Conservation (phyloP, 1,140 invertebrate species). For the Carcinoscorpius rotundicauda region DNA sequence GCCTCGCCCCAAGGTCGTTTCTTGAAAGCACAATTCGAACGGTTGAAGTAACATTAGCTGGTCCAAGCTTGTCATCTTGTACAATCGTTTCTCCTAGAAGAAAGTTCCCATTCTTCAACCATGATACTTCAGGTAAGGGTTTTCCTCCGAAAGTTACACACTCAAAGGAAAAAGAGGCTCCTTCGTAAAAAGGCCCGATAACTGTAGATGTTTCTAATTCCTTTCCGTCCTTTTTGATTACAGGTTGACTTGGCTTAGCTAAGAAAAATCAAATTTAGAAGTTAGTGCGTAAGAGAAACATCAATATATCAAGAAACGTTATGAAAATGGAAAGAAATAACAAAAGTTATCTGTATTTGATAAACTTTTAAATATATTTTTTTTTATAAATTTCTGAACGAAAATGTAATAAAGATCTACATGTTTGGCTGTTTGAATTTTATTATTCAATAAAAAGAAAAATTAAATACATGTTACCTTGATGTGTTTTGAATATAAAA, state of each 20-base stretch:
- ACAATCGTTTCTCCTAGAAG: conserved; percentile 19
- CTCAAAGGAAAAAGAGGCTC: conserved; percentile 10
- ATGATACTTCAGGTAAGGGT: conserved; percentile 57
- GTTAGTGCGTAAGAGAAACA: no score
- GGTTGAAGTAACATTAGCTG: conserved; percentile 47
- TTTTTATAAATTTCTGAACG: no score
- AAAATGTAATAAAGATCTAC: no score
- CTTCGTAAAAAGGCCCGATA: conserved; percentile 19
- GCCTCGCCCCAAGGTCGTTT: conserved; percentile 57
- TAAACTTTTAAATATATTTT: no score
- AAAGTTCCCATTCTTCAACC: conserved; percentile 46
- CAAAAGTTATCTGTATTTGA: no score
- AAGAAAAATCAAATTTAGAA: not conserved
- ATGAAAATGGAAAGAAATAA: no score
- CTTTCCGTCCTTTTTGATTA: conserved; percentile 18
- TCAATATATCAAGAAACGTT: no score
- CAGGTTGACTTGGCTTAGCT: conserved; percentile 19
- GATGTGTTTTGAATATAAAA: no score
- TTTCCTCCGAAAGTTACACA: conserved; percentile 41
- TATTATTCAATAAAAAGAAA: no score
- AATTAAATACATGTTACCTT: no score
- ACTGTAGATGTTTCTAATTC: conserved; percentile 10
- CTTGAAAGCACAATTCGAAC: conserved; percentile 54
- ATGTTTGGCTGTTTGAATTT: no score
- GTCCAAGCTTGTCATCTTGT: conserved; percentile 36